These are phyloP conservation scores for Poeciliopsis turneri DNA, from an alignment of 2,797 vertebrate genomes.

Conservation along the genomic window DNA sequence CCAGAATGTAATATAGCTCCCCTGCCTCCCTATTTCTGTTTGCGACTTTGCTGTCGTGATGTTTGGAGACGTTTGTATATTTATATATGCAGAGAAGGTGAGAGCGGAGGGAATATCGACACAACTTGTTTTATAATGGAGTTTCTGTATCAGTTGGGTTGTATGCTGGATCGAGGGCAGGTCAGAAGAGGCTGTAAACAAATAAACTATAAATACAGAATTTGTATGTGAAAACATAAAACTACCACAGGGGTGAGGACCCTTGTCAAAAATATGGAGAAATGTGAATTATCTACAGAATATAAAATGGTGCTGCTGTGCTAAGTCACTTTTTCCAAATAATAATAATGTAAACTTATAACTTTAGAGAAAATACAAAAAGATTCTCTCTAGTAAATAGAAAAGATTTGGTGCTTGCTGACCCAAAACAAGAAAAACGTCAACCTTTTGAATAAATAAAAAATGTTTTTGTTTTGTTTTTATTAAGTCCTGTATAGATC, in stretches of 20 bases:
- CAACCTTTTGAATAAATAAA: too few species aligned
- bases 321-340: not conserved
- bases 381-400: not conserved
- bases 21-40: constrained; percentile 40
- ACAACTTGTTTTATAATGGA: constrained; percentile 36
- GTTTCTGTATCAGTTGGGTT: constrained; percentile 29
- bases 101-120: constrained; percentile 20
- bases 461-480: not conserved
- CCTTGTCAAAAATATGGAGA: not conserved
- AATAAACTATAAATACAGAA: constrained; percentile 4
- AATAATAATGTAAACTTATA: not conserved
- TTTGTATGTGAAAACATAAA: constrained; percentile 1
- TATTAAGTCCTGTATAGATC: not conserved
- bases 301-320: not conserved
- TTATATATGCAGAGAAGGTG: constrained; percentile 10
- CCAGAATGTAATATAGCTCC: constrained; percentile 38
- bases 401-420: not conserved
- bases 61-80: constrained; percentile 15
- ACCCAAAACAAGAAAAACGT: not conserved
- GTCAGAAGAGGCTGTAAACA: not conserved
- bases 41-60: constrained; percentile 1
- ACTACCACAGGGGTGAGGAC: not conserved
- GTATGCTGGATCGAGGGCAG: constrained; percentile 37
- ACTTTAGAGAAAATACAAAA: not conserved
- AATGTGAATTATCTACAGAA: not conserved